Conservation (phyloP, 2,113 vertebrate species). For the Diphyllodes magnificus region DNA sequence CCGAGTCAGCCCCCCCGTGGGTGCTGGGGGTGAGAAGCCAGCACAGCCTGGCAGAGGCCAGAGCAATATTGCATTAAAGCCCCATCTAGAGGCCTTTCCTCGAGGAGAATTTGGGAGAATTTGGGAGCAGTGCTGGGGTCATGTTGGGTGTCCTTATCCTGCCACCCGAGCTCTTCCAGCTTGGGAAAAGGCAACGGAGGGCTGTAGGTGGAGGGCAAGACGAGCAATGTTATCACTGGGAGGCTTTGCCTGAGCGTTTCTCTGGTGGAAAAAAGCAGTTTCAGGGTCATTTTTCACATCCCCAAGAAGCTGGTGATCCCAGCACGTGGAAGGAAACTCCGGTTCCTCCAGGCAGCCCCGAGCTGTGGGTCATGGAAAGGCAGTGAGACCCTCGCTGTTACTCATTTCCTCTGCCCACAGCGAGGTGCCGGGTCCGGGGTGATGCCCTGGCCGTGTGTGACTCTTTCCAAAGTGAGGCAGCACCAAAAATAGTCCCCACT, state of each 20-base stretch:
- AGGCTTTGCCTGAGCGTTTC: neutral
- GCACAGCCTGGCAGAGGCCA: neutral
- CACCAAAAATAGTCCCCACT: conserved; percentile 22
- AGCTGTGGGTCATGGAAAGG: neutral
- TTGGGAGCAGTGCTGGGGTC: neutral
- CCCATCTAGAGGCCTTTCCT: conserved; percentile 36
- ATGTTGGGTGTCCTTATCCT: neutral
- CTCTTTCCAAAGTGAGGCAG: conserved; percentile 23
- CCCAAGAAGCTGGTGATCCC: neutral
- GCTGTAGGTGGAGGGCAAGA: neutral
- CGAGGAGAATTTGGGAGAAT: neutral
- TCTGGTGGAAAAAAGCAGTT: neutral
- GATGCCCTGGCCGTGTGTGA: neutral
- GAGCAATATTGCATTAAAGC: conserved; percentile 15
- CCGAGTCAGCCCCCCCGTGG: neutral
- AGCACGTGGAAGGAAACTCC: neutral
- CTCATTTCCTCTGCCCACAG: neutral
- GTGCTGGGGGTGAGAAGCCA: neutral
- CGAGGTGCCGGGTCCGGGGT: neutral
- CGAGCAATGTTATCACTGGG: neutral
- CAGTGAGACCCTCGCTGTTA: neutral
- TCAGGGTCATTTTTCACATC: neutral
- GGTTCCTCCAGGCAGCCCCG: neutral
- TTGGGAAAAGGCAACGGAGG: neutral
- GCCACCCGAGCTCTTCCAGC: neutral